Evolutionary conservation across 2,113 vertebrate species (phyloP).

Genomic region (Microtus pennsylvanicus): DNA sequence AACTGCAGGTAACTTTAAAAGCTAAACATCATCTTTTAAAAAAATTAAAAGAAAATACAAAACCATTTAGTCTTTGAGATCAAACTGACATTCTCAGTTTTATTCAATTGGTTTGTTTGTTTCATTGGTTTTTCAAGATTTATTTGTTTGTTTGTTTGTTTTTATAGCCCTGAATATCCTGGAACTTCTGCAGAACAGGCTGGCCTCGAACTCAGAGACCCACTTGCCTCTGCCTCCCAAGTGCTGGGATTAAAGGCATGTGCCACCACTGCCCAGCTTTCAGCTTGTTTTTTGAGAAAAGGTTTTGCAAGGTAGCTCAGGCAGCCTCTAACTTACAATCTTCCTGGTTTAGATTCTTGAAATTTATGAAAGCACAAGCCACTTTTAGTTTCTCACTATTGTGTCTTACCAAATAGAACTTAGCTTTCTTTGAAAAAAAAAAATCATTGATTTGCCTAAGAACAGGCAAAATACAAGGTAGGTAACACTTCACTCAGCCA

Average conservation of each 20-base stretch:
- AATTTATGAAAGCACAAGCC: not conserved
- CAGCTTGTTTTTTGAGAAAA: not conserved
- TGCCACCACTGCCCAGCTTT: not conserved
- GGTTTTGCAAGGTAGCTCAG: not conserved
- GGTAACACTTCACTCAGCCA: not conserved
- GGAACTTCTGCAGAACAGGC: too few species aligned
- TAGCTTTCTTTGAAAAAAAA: not conserved
- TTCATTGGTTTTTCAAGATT: too few species aligned
- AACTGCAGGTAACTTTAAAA: not conserved
- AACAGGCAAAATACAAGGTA: not conserved
- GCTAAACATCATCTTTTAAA: not conserved
- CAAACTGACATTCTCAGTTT: not conserved
- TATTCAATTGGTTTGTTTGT: too few species aligned
- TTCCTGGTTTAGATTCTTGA: not conserved
- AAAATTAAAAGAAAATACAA: not conserved
- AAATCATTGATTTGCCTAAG: not conserved
- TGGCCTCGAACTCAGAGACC: too few species aligned
- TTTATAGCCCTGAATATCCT: too few species aligned
- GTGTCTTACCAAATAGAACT: not conserved
- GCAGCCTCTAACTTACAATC: not conserved
- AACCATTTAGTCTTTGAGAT: not conserved
- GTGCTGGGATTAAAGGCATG: too few species aligned
- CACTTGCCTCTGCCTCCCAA: too few species aligned
- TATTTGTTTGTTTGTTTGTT: too few species aligned
- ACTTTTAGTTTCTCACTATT: not conserved